Conservation (phyloP, 2,888 invertebrate genomes). For the Apamea sordens region DNA sequence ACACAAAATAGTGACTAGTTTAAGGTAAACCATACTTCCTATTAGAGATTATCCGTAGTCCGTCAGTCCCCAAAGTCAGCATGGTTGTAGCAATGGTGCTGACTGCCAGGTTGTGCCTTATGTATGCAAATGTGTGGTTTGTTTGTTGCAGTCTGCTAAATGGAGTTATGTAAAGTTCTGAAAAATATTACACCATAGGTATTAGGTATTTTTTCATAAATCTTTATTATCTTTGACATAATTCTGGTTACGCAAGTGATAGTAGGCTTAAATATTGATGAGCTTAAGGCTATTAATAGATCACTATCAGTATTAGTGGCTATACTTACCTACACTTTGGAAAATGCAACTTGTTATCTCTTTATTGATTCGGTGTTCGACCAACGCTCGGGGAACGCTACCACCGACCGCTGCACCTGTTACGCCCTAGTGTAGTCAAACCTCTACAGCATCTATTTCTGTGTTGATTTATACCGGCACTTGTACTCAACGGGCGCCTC, state of each 20-base stretch:
- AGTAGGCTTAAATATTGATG: no score
- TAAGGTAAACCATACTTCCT: background rate
- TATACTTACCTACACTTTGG: background rate
- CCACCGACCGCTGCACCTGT: background rate
- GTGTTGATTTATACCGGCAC: slow-evolving; percentile 65
- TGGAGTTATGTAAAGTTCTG: no score
- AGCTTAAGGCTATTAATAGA: no score
- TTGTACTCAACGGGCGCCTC: slow-evolving; percentile 71
- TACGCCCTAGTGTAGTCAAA: slow-evolving; percentile 44
- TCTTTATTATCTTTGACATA: no score
- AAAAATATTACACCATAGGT: no score
- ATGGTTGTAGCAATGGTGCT: background rate
- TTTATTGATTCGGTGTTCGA: background rate
- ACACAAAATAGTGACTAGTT: background rate
- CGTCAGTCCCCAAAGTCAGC: background rate
- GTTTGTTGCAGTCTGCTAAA: background rate
- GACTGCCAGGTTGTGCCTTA: background rate
- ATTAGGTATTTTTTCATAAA: no score
- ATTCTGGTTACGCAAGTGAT: no score
- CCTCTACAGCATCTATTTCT: slow-evolving; percentile 61
- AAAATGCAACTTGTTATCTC: background rate
- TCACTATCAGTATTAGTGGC: no score
- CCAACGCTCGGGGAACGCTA: background rate
- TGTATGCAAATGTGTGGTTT: background rate
- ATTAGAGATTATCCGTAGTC: background rate